Conservation (phyloP, 1,140 invertebrate species). For the Cotesia glomerata region DNA sequence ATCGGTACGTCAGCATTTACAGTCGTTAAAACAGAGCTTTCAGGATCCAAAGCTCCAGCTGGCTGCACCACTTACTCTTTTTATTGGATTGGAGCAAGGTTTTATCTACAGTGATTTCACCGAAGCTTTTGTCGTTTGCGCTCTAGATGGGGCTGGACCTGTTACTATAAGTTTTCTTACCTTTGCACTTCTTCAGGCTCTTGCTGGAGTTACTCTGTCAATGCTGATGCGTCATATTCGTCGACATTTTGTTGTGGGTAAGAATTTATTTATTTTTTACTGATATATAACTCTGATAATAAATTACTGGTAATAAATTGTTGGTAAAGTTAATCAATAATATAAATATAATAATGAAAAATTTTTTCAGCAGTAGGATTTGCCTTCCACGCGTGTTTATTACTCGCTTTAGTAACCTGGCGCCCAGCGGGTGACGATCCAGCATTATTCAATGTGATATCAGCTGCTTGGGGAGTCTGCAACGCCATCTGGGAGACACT, state of each 20-base stretch:
- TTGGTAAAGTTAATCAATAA: no score
- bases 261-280: conserved; percentile 34
- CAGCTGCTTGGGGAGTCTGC: conserved; percentile 77
- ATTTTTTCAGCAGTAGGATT: conserved; percentile 68
- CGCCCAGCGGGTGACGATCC: conserved; percentile 69
- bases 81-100: conserved; percentile 76
- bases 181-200: conserved; percentile 70
- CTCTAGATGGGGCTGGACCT: conserved; percentile 68
- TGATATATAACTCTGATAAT: not conserved
- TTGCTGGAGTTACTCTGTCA: conserved; percentile 72
- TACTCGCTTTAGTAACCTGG: conserved; percentile 72
- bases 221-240: conserved; percentile 72
- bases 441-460: conserved; percentile 73
- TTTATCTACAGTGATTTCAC: conserved; percentile 77
- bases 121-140: conserved; percentile 71
- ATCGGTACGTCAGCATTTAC: conserved; percentile 42
- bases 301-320: no score
- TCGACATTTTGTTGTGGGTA: conserved; percentile 70
- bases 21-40: conserved; percentile 56
- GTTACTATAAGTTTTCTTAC: conserved; percentile 71
- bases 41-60: conserved; percentile 66
- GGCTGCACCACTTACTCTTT: conserved; percentile 70
- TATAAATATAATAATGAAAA: no score
- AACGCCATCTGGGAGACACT: conserved; percentile 77
- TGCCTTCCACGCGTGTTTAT: conserved; percentile 71